These are phyloP conservation scores for Rhinichthys klamathensis DNA, from an alignment of 2,113 vertebrate species.

Conservation along the genomic window DNA sequence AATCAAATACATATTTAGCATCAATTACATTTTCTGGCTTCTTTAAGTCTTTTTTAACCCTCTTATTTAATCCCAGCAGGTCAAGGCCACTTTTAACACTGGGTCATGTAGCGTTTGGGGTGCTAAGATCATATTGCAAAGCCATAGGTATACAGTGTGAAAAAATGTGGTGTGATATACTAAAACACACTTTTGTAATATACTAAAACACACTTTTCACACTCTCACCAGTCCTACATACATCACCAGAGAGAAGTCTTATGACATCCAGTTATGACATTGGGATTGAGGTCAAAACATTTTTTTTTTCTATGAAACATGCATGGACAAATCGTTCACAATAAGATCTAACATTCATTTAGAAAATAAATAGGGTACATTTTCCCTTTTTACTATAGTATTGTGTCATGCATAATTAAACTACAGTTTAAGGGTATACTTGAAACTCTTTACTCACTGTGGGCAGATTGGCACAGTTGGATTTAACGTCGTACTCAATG, in stretches of 20 bases:
- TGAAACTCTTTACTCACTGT: slow-evolving; percentile 74
- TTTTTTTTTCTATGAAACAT: background rate
- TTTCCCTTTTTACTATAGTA: too few relatives aligned
- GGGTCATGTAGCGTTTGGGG: too few relatives aligned
- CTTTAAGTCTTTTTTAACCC: background rate
- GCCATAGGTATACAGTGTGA: background rate
- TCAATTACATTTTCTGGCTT: background rate
- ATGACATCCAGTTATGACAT: too few relatives aligned
- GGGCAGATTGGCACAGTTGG: slow-evolving; percentile 89
- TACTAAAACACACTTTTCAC: too few relatives aligned
- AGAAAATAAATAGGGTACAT: too few relatives aligned
- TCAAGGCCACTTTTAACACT: background rate
- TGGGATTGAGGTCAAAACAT: background rate
- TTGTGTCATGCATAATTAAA: too few relatives aligned
- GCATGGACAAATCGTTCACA: background rate
- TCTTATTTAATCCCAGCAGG: background rate
- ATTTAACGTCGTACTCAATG: slow-evolving; percentile 96
- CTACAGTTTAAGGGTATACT: background rate
- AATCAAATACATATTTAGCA: background rate
- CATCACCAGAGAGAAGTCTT: too few relatives aligned
- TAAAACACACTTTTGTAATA: too few relatives aligned
- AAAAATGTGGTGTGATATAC: too few relatives aligned
- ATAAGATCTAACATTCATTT: too few relatives aligned
- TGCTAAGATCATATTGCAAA: background rate
- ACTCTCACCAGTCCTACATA: too few relatives aligned